Conservation (phyloP, 2,888 invertebrate genomes). For the Limnephilus marmoratus region DNA sequence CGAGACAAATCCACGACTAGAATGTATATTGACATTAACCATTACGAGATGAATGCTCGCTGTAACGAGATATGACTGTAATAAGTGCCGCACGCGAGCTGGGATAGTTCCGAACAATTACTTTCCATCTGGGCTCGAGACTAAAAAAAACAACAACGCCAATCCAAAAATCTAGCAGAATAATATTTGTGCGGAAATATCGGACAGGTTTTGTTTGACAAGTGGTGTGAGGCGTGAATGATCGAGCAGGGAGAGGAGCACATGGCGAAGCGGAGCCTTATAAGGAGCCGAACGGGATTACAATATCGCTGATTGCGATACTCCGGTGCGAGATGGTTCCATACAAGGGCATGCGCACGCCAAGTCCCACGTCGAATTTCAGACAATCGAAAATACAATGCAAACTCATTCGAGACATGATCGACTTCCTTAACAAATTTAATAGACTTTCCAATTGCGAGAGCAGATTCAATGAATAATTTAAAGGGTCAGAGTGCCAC, state of each 20-base stretch:
- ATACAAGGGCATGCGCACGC: conserved; percentile 16
- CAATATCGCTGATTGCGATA: conserved; percentile 28
- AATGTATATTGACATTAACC: conserved; percentile 33
- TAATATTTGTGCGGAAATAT: neutral
- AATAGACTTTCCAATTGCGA: conserved; percentile 2
- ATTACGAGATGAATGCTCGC: conserved; percentile 6
- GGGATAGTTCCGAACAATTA: neutral
- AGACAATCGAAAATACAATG: neutral
- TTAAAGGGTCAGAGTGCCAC: neutral
- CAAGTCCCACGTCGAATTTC: neutral
- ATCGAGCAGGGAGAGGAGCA: neutral
- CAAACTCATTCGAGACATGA: neutral
- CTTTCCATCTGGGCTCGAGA: neutral
- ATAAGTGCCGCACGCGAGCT: neutral
- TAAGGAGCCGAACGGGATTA: conserved; percentile 25
- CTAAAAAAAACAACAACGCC: neutral
- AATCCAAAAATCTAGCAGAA: neutral
- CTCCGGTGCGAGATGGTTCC: conserved; percentile 32
- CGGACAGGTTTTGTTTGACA: neutral
- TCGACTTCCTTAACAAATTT: neutral
- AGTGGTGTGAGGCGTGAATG: conserved; percentile 2
- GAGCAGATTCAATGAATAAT: neutral
- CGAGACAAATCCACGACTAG: neutral
- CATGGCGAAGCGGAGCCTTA: conserved; percentile 4
- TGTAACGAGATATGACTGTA: neutral